Base-by-base conservation (phyloP, 2,113 vertebrate genomes). In the Paradoxurus hermaphroditus region DNA sequence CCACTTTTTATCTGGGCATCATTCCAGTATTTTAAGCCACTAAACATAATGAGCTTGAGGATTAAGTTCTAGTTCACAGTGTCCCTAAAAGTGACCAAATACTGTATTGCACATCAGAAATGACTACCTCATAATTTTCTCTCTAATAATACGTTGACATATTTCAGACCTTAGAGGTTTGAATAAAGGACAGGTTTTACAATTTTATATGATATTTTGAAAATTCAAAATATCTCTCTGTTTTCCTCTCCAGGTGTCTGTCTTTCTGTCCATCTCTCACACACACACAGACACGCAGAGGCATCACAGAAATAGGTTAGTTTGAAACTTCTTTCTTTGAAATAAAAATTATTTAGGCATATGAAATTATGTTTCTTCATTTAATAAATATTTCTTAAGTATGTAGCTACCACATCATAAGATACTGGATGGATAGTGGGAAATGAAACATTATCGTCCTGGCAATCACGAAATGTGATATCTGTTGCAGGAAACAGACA, bases 1-100 rank as follows among this genome's bases (percentile, higher is more conserved):
- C 77, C 73, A 90, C 79, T 98, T 98, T 96, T 59, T 39, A 67
- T 97, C 51, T 97, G 93, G 97, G 89, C 94, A 94, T 96, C 96
- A 73, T 81, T 98, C 84, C 90, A 98, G 94, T 70, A 97, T 97
- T 98, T 98, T 97, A 98, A 98, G 88, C 85, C 49, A 82, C 90
- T 98, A 86, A 97, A 95, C 96, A 93, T 94, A 96, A 97, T 97
- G 53, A 98, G 65, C 72, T 87, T 97, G 25, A 85, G 95, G 62
- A 98, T 98, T 94, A 95, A 98, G 97, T 96, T 46, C 56, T 94
- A 90, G 27, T 83, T 96, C 59, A 97, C 9, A 68, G 63, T 75
- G 36, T 78, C 34, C 18, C 46, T 49, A 36, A 83, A 49, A n/a
- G 56, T 83, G 59, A 68, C 31, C n/a, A 73, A 12, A 68, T 94